Conservation (phyloP, 1,140 invertebrate species). For the Planococcus citri region DNA sequence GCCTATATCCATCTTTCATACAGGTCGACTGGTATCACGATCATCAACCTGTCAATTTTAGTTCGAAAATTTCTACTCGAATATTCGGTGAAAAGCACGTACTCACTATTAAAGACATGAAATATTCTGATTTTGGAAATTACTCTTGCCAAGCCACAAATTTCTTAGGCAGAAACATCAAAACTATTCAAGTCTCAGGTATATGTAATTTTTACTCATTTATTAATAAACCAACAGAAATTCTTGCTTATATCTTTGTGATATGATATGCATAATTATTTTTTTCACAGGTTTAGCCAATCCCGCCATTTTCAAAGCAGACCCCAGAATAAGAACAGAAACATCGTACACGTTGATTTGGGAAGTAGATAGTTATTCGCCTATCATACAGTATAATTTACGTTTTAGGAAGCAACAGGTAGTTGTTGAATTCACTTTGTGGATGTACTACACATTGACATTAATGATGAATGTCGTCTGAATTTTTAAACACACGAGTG, state of each 20-base stretch:
- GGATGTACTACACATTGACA: too few relatives aligned
- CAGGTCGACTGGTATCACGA: background rate
- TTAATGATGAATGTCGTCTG: background rate
- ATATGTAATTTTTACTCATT: constrained; percentile 24
- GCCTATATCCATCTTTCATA: background rate
- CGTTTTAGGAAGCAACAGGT: constrained; percentile 34
- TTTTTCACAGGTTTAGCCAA: constrained; percentile 34
- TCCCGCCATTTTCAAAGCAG: constrained; percentile 38
- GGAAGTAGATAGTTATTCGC: constrained; percentile 42
- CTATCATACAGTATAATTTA: constrained; percentile 41
- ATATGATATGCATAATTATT: too few relatives aligned
- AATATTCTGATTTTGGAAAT: constrained; percentile 44
- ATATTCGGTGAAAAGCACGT: background rate
- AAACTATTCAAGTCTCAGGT: constrained; percentile 40
- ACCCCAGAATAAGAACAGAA: constrained; percentile 34
- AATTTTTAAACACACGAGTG: background rate
- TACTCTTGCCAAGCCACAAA: constrained; percentile 39
- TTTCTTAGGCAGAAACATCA: constrained; percentile 37
- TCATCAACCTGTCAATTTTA: background rate
- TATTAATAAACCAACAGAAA: too few relatives aligned
- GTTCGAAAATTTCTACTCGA: background rate
- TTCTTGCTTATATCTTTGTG: too few relatives aligned
- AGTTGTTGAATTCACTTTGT: background rate
- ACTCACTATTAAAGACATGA: constrained; percentile 34
- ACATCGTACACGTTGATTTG: constrained; percentile 43